Evolutionary conservation across 2,797 vertebrate species (phyloP).

Genomic region (Spinibarbus caldwelli): DNA sequence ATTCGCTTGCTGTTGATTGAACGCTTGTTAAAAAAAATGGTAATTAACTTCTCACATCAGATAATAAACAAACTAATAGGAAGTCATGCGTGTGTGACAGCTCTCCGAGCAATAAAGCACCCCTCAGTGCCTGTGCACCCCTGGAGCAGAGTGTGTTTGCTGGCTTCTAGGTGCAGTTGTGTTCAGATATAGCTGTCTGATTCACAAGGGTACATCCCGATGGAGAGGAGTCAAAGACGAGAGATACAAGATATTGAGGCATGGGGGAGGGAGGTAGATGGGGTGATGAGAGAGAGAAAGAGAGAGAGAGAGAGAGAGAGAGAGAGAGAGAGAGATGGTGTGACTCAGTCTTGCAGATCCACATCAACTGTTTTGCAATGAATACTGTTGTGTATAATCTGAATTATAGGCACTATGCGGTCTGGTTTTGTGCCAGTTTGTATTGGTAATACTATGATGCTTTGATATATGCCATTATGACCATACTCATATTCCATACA

Average conservation of each 20-base stretch:
- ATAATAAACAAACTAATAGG: slow-evolving; percentile 33
- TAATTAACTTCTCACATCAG: slow-evolving; percentile 13
- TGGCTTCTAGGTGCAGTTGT: slow-evolving; percentile 41
- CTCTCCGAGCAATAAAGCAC: not conserved
- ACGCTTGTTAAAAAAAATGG: not conserved
- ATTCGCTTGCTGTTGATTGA: not conserved
- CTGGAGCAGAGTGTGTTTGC: slow-evolving; percentile 7
- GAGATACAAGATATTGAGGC: slow-evolving; percentile 40
- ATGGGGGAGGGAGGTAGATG: slow-evolving; percentile 4
- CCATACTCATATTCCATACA: not conserved
- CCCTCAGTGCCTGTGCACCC: not conserved
- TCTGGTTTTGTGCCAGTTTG: not conserved
- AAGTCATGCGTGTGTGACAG: slow-evolving; percentile 17
- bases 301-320: slow-evolving; percentile 36
- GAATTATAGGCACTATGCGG: slow-evolving; percentile 33
- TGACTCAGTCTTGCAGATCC: slow-evolving; percentile 79
- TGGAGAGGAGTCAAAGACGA: slow-evolving; percentile 37
- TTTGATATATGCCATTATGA: not conserved
- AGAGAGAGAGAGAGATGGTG: slow-evolving; percentile 62
- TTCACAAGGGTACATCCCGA: slow-evolving; percentile 51
- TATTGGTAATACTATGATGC: not conserved
- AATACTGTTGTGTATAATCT: slow-evolving; percentile 53
- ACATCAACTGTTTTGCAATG: slow-evolving; percentile 68
- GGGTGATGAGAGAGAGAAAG: slow-evolving; percentile 29
- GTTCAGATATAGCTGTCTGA: slow-evolving; percentile 59